Base-by-base conservation (phyloP, 2,888 invertebrate genomes). In the Drosophila anomalata region DNA sequence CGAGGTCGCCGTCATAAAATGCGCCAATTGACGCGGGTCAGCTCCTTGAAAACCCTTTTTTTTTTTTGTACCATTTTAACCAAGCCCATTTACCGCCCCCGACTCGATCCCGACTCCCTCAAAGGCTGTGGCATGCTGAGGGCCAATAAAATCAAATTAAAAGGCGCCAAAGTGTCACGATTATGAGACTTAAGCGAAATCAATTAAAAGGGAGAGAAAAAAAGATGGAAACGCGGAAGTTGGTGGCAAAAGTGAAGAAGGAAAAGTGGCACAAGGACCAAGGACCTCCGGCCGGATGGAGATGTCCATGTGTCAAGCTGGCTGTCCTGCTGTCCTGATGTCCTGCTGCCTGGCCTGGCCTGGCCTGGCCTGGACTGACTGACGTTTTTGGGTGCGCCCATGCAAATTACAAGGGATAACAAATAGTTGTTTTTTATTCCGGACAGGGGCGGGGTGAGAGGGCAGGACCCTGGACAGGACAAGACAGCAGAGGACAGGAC, bases 141-240 rank as follows among this genome's bases (percentile, higher is more conserved):
- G 77, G 73, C 86, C 86, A 84, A 85, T 87, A 79, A 85, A 85
- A 86, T 85, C 88, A 88, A 85, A 88, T 85, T 85, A 88, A 88
- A 88, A 83, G 87, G 86, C 88, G 83, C 86, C 88, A 85, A 85
- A 88, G 88, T 85, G 84, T 86, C 86, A 79, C 83, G 84, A 85
- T 85, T 86, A 85, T 88, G 84, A 74, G 84, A 74, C 83, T 77
- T 79, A 86, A 88, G 78, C 79, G 88, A 88, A 85, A 88, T 88
- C 88, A 85, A 85, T 85, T 85, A 88, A 84, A 82, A 74, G 41
- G 14, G 58, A 73, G 44, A 44, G 46, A 31, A 17, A 50, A 41
- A 39, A 42, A 9, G 36, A 31, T 50, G 41, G 9, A 24, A 22
- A 22, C 11, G 44, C 11, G 20, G 11, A 44, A 44, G 44, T 20